Evolutionary conservation across 2,888 invertebrate species (phyloP).

Genomic region (Onthophagus sagittarius): DNA sequence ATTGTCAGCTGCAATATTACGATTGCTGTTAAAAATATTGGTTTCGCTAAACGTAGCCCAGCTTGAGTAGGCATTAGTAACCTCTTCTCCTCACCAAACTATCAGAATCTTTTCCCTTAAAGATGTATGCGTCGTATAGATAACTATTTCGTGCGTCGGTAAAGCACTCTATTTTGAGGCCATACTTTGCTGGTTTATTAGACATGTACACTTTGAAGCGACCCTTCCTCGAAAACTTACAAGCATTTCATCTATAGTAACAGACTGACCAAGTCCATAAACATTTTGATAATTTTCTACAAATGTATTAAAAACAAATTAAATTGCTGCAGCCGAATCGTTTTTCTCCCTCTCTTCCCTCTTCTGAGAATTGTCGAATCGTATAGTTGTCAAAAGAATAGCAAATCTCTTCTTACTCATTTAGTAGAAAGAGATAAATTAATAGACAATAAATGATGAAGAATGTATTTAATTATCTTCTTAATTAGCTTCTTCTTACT

Average conservation of each 20-base stretch:
- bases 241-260: neutral
- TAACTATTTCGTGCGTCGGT: conserved; percentile 30
- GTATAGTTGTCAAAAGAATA: neutral
- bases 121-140: conserved; percentile 34
- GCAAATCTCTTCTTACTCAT: neutral
- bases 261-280: conserved; percentile 21
- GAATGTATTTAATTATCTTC: no score
- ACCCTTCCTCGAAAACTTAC: neutral
- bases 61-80: conserved; percentile 34
- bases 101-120: conserved; percentile 35
- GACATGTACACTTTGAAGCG: conserved; percentile 29
- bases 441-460: no score
- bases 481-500: no score
- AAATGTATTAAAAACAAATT: neutral
- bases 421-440: no score
- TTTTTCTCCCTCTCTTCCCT: neutral
- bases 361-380: neutral
- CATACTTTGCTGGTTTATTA: conserved; percentile 33
- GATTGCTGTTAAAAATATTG: conserved; percentile 33
- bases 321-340: neutral
- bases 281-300: conserved; percentile 26
- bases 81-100: conserved; percentile 31
- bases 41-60: conserved; percentile 33
- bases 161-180: conserved; percentile 30
- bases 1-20: conserved; percentile 36